Conservation (phyloP, 2,888 invertebrate genomes). For the Pedicia rivosa region DNA sequence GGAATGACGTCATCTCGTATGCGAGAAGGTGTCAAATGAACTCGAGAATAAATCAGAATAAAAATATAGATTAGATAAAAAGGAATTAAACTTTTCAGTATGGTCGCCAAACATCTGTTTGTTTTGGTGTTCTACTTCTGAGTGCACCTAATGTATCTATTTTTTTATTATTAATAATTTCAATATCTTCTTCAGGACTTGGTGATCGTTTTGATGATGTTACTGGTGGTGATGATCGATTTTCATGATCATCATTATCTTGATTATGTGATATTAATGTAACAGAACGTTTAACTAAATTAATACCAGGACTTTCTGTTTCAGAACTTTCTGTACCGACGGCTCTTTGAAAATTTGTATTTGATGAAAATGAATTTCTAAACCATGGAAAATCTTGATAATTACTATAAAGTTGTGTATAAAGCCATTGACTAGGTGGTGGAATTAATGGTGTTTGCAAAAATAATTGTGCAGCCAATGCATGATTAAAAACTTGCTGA, state of each 20-base stretch:
- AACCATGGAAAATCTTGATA: constrained; percentile 53
- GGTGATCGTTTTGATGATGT: constrained; percentile 36
- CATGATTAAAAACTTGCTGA: constrained; percentile 36
- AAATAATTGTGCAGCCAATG: constrained; percentile 53
- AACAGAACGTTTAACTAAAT: constrained; percentile 26
- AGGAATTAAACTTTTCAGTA: constrained; percentile 34
- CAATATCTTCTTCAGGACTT: constrained; percentile 31
- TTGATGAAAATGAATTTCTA: constrained; percentile 26
- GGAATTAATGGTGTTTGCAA: constrained; percentile 58
- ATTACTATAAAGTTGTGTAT: constrained; percentile 57
- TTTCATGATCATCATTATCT: constrained; percentile 22
- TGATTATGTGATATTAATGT: constrained; percentile 25
- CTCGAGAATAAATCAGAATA: too few species aligned
- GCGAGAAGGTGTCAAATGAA: too few species aligned
- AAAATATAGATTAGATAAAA: too few species aligned
- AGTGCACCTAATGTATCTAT: constrained; percentile 22
- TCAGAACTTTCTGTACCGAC: constrained; percentile 1
- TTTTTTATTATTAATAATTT: constrained; percentile 18
- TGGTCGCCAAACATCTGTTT: constrained; percentile 66
- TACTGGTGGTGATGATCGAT: constrained; percentile 29
- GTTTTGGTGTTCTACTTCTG: constrained; percentile 21
- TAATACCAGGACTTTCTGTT: constrained; percentile 18
- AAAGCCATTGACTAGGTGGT: constrained; percentile 62
- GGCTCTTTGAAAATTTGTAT: constrained; percentile 6
- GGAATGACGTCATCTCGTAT: too few species aligned